Percentiles rank a stretch among this genome's conserved stretches.
Conservation (phyloP, 1,140 invertebrate species). For the Hypsibius dujardini region DNA sequence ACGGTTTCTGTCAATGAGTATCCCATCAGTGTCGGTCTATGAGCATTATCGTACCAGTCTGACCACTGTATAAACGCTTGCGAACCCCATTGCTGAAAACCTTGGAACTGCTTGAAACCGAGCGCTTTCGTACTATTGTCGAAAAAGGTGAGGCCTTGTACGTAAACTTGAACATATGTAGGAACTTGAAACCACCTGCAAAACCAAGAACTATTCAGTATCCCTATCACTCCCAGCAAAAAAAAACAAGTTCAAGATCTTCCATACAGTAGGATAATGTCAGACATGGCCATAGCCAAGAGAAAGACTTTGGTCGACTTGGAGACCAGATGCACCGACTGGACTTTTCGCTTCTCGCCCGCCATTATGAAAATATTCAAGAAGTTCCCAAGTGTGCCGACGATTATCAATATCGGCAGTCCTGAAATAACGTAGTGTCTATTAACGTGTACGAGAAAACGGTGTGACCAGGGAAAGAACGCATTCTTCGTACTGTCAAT, state of each 20-base stretch:
- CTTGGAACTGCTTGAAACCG: neutral
- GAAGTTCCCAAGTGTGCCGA: neutral
- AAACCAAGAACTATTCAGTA: too few relatives aligned
- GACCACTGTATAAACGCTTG: neutral
- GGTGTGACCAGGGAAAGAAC: too few relatives aligned
- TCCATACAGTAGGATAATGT: neutral
- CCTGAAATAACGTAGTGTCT: neutral
- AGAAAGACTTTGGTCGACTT: constrained; percentile 11
- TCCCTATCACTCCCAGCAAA: neutral
- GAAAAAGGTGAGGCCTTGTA: neutral
- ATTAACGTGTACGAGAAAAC: too few relatives aligned
- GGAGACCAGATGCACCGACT: neutral
- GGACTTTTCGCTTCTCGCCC: neutral
- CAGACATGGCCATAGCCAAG: constrained; percentile 2
- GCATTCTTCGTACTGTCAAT: too few relatives aligned
- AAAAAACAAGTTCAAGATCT: neutral
- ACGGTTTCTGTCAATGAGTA: too few relatives aligned
- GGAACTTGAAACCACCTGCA: constrained; percentile 14
- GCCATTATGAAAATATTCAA: constrained; percentile 1
- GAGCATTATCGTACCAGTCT: neutral
- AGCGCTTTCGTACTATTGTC: neutral
- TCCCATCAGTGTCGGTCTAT: too few relatives aligned
- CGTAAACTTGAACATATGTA: neutral
- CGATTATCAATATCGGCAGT: neutral
- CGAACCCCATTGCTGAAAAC: neutral